These are phyloP conservation scores for Drosophila suzukii DNA, from an alignment of 1,140 invertebrate genomes.

Conservation along the genomic window DNA sequence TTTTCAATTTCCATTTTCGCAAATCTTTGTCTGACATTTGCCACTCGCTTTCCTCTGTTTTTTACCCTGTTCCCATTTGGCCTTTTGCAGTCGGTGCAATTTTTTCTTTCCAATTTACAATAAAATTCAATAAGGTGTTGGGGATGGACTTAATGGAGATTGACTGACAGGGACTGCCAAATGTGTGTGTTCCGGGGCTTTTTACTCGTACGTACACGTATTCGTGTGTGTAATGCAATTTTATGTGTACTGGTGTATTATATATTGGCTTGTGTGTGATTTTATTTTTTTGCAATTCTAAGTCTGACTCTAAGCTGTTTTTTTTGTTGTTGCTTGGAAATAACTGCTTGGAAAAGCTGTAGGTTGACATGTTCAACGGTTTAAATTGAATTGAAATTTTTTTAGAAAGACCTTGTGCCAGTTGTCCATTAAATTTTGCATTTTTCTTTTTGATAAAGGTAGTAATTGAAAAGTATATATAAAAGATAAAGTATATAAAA, in stretches of 20 bases:
- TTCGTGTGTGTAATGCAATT: constrained; percentile 42
- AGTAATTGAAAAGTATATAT: neutral
- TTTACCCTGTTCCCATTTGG: constrained; percentile 5
- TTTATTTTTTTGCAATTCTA: constrained; percentile 43
- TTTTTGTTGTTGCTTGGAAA: constrained; percentile 21
- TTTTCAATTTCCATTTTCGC: constrained; percentile 45
- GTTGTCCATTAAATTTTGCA: neutral
- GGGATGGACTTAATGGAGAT: constrained; percentile 74
- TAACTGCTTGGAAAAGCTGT: constrained; percentile 43
- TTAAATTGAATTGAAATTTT: constrained; percentile 1
- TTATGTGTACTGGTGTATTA: constrained; percentile 21
- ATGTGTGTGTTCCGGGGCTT: constrained; percentile 59
- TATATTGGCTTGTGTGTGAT: constrained; percentile 21
- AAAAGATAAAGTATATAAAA: neutral
- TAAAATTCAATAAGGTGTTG: constrained; percentile 81
- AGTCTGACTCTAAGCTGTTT: constrained; percentile 48
- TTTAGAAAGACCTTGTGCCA: neutral
- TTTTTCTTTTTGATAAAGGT: neutral
- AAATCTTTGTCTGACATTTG: constrained; percentile 56
- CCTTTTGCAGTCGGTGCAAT: constrained; percentile 51
- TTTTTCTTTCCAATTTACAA: constrained; percentile 77
- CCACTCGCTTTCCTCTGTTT: constrained; percentile 1
- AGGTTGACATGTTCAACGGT: constrained; percentile 29
- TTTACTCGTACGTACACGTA: constrained; percentile 13
- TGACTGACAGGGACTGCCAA: constrained; percentile 77